Conservation (phyloP, 2,888 invertebrate species). For the Eupithecia pulchellata region DNA sequence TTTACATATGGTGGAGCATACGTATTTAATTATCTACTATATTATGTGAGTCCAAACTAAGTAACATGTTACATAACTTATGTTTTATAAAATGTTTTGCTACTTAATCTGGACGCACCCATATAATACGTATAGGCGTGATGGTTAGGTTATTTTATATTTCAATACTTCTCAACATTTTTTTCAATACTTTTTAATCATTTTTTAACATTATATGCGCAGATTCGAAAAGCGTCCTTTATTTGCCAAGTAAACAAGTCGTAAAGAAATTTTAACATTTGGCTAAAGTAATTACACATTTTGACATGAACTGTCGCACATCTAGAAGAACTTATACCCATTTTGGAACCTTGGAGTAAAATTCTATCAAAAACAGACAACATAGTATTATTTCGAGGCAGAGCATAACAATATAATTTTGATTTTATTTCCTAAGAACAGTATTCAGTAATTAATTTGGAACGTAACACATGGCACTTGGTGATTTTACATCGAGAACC, state of each 20-base stretch:
- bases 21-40: background rate
- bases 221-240: background rate
- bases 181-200: no score
- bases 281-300: background rate
- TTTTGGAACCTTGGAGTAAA: background rate
- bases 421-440: background rate
- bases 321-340: background rate
- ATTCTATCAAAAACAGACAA: background rate
- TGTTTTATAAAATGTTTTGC: no score
- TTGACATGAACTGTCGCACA: background rate
- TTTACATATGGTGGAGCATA: background rate
- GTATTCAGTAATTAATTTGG: background rate
- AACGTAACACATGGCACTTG: background rate
- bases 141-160: background rate
- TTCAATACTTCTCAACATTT: background rate
- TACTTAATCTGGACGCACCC: no score
- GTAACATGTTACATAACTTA: no score
- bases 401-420: background rate
- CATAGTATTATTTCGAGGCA: background rate
- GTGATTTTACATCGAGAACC: background rate
- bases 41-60: no score
- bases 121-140: background rate
- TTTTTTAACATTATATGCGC: background rate
- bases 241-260: background rate
- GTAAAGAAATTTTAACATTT: no score